Evolutionary conservation across 2,113 vertebrate species (phyloP), one percentile per base, ranked within the genome.

Genomic region (Saccopteryx leptura): DNA sequence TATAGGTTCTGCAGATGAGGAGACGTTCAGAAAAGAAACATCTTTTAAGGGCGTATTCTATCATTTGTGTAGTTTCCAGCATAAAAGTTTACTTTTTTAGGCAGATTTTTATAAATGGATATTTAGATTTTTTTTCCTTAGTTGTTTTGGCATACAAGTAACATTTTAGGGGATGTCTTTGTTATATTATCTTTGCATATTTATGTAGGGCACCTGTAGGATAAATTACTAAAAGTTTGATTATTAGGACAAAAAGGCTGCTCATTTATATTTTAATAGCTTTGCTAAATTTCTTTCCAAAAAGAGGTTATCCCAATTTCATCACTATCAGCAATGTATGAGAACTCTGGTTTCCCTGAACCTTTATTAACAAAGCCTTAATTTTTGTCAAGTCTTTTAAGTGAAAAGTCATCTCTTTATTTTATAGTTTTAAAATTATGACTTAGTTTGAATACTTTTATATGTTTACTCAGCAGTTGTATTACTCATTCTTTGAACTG

Each of bases 361-460:
- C 6, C 19, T 50, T 83, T 92, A 56, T 5, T 78, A 65, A n/a
- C 33, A 63, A 12, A 96, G 3, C 54, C 50, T 94, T 66, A 79
- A 65, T 83, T 50, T 63, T 89, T 79, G 56, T 58, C 48, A 52
- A 52, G 33, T 65, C 50, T 86, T 93, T 76, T 72, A 91, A 91
- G 8, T 82, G 28, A 96, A 69, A 84, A 85, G 19, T 88, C 13
- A 17, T 88, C 56, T 65, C 17, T 17, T 89, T 84, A 72, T 80
- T 96, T 58, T 93, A 65, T 58, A 76, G n/a, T 83, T 88, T 91
- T 78, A 74, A 84, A 94, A 84, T 78, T 79, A 63, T 75, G 46
- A 76, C 8, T 92, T 83, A 78, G 15, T 88, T 82, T 91, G 75
- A 69, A 78, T 85, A 66, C n/a, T 56, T 83, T 78, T 75, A 0